phyloP scores from a whole-genome alignment of 1,140 invertebrate genomes.

The Choristoneura fumiferana region DNA sequence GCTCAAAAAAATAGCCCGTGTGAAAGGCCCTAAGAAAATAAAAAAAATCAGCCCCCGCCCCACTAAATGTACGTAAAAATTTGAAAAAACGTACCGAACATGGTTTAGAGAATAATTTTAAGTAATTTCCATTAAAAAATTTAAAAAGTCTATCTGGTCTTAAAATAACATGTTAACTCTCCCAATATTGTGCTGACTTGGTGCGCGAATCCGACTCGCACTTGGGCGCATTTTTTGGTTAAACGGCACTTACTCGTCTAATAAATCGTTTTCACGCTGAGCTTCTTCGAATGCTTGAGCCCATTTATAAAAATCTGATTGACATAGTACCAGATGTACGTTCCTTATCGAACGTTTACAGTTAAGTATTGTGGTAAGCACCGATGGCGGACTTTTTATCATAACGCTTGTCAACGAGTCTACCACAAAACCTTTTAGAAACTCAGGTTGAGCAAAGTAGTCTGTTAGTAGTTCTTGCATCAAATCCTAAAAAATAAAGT shows the following conservation, averaged over 20 bases:
- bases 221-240: no score
- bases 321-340: constrained; percentile 58
- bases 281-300: constrained; percentile 52
- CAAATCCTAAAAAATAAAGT: constrained; percentile 49
- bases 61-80: no score
- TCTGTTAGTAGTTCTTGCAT: constrained; percentile 55
- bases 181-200: no score
- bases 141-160: no score
- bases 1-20: no score
- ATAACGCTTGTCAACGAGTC: constrained; percentile 57
- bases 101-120: no score
- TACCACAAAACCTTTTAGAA: constrained; percentile 54
- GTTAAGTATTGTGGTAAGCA: constrained; percentile 54
- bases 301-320: constrained; percentile 63
- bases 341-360: constrained; percentile 54
- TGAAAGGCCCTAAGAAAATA: no score
- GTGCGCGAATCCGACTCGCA: no score
- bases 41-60: no score
- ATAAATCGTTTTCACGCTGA: constrained; percentile 43
- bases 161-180: no score
- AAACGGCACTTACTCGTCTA: constrained; percentile 49
- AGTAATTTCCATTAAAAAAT: no score
- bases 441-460: constrained; percentile 51
- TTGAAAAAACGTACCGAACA: no score
- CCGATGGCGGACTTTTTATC: constrained; percentile 48